A percentile compares a stretch with the other conserved stretches of the same genome.
These are phyloP conservation scores for Spheniscus humboldti DNA, from an alignment of 2,797 vertebrate genomes.

Conservation along the genomic window DNA sequence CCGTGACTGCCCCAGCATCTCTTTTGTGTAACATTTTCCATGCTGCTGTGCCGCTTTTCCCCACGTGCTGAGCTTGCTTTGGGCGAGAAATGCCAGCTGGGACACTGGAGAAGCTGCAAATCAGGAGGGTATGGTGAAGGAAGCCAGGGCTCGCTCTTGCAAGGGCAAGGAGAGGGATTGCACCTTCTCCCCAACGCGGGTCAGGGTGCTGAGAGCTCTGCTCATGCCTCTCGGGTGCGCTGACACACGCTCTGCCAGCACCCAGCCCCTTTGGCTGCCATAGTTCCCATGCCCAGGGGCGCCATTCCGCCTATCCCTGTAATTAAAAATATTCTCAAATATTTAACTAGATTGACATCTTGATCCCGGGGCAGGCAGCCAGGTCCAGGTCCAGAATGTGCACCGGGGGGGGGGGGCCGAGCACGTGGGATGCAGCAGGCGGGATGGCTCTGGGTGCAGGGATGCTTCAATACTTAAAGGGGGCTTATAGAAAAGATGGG, in stretches of 20 bases:
- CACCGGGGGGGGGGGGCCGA: background rate
- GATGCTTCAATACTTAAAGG: background rate
- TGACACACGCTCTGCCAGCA: background rate
- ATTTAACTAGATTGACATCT: slow-evolving; percentile 19
- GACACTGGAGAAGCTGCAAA: background rate
- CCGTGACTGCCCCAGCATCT: background rate
- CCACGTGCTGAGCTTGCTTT: background rate
- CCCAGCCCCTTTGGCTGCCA: background rate
- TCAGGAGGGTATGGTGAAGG: accelerated
- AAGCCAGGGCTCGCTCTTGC: background rate
- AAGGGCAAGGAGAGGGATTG: background rate
- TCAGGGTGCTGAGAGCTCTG: background rate
- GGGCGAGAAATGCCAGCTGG: background rate
- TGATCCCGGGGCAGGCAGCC: background rate
- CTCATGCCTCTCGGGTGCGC: background rate
- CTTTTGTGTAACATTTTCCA: background rate
- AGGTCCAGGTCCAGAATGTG: background rate
- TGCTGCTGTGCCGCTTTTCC: background rate
- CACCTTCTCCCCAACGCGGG: accelerated
- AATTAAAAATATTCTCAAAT: slow-evolving; percentile 18
- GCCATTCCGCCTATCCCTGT: background rate
- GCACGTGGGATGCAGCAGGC: background rate
- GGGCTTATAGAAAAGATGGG: background rate
- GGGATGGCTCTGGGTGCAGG: background rate
- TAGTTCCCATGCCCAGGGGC: background rate